A percentile compares a stretch with the other conserved stretches of the same genome.
phyloP scores from a whole-genome alignment of 2,113 vertebrate species.

The Carassius gibelio region DNA sequence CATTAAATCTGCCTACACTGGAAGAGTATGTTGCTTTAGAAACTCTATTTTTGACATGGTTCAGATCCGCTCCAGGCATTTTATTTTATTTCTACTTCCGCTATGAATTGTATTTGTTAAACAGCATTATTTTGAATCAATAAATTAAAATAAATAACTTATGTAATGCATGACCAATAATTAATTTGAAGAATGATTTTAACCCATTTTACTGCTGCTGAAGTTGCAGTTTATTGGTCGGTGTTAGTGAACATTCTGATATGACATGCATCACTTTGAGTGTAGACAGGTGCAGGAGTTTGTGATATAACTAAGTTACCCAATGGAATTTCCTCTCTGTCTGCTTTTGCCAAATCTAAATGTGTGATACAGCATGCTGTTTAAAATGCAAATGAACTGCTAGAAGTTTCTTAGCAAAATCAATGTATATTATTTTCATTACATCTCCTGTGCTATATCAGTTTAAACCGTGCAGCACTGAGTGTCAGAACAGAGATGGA shows the following conservation, averaged over 20 bases:
- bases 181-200: background rate
- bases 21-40: background rate
- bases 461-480: constrained; percentile 43
- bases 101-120: background rate
- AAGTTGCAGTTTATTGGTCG: background rate
- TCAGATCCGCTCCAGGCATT: background rate
- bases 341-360: background rate
- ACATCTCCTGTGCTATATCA: constrained; percentile 47
- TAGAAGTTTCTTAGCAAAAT: constrained; percentile 50
- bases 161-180: too few species aligned
- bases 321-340: background rate
- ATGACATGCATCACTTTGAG: background rate
- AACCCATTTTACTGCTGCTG: background rate
- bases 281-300: background rate
- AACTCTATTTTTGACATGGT: background rate
- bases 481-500: constrained; percentile 56
- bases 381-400: constrained; percentile 49
- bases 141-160: too few species aligned
- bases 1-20: background rate
- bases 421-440: constrained; percentile 58
- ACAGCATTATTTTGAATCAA: too few species aligned
- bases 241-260: background rate
- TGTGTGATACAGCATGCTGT: constrained; percentile 43
- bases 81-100: background rate
- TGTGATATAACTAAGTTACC: background rate